Percentiles rank a stretch among this genome's conserved stretches.
These are phyloP conservation scores for Epiperipatus broadwayi DNA, from an alignment of 2,888 invertebrate species.

Conservation along the genomic window DNA sequence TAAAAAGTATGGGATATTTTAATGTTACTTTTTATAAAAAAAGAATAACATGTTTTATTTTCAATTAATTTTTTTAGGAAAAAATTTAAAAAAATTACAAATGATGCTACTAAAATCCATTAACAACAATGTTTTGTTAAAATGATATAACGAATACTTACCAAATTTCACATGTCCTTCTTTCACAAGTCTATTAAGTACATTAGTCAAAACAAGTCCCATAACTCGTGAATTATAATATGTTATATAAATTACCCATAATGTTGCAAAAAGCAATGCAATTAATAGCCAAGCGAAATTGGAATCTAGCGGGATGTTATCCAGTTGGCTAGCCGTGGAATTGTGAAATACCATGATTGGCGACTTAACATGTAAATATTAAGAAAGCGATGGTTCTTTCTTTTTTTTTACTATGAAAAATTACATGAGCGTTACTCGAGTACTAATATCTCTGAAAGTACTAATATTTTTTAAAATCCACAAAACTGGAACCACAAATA, in stretches of 20 bases:
- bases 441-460: no score
- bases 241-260: slow-evolving; percentile 81
- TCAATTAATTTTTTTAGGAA: slow-evolving; percentile 22
- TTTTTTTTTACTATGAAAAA: no score
- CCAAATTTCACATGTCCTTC: slow-evolving; percentile 68
- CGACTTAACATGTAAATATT: no score
- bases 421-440: no score
- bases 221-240: slow-evolving; percentile 84
- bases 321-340: slow-evolving; percentile 16
- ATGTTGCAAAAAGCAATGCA: slow-evolving; percentile 58
- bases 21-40: no score
- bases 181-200: slow-evolving; percentile 65
- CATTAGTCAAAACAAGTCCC: slow-evolving; percentile 68
- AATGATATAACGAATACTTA: slow-evolving; percentile 18
- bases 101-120: background rate
- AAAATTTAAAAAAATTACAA: slow-evolving; percentile 28
- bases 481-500: no score
- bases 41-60: background rate
- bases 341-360: no score
- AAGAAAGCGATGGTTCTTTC: no score
- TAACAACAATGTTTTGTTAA: background rate
- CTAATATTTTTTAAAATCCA: no score
- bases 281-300: slow-evolving; percentile 55
- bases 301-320: slow-evolving; percentile 19
- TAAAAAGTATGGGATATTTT: no score